phyloP scores from a whole-genome alignment of 2,888 invertebrate species.

The Parnassius mnemosyne region DNA sequence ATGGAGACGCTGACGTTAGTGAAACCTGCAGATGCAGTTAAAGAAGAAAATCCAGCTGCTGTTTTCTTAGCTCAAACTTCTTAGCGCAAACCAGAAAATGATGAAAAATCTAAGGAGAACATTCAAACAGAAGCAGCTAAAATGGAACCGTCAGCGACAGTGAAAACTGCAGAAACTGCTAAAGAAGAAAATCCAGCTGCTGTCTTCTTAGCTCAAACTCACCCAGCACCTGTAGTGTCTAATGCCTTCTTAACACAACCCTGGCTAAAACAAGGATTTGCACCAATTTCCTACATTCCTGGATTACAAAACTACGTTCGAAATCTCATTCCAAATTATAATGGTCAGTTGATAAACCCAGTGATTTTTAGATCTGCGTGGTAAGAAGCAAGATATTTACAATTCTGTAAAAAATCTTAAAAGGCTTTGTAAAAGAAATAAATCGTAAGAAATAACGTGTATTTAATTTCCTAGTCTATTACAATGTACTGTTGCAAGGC shows the following conservation, averaged over 20 bases:
- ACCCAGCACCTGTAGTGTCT: constrained; percentile 6
- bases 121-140: constrained; percentile 36
- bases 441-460: constrained; percentile 7
- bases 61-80: no score
- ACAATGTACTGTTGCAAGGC: background rate
- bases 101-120: constrained; percentile 31
- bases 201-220: constrained; percentile 11
- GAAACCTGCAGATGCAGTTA: no score
- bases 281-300: constrained; percentile 15
- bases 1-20: no score
- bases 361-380: constrained; percentile 10
- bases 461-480: constrained; percentile 14
- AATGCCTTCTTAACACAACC: constrained; percentile 14
- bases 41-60: no score
- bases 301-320: constrained; percentile 19
- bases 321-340: constrained; percentile 13
- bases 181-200: constrained; percentile 6
- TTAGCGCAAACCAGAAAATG: no score
- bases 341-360: constrained; percentile 11
- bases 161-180: constrained; percentile 10
- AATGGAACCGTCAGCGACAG: constrained; percentile 30
- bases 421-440: constrained; percentile 11
- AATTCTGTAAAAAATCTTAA: constrained; percentile 4
- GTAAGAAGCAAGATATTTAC: constrained; percentile 12
- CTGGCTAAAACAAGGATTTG: constrained; percentile 17